phyloP scores from a whole-genome alignment of 2,113 vertebrate species.

The Corythornis vintsioides region DNA sequence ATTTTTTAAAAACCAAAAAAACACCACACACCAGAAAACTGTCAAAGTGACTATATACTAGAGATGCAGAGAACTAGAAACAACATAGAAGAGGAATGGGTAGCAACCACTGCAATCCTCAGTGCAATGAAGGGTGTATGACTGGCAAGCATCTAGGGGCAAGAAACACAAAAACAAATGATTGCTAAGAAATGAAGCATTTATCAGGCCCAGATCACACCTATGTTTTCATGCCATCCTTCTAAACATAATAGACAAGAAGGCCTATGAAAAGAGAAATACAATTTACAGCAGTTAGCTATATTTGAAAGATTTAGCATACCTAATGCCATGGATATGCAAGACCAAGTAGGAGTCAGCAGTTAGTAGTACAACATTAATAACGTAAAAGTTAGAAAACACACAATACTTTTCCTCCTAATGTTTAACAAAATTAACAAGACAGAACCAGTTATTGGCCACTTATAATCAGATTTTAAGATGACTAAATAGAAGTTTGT shows the following conservation, averaged over 20 bases:
- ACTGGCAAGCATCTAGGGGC: not conserved
- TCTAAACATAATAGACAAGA: not conserved
- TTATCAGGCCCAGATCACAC: not conserved
- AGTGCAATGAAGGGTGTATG: not conserved
- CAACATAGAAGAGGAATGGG: not conserved
- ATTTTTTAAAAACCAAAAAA: not conserved
- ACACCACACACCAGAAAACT: not conserved
- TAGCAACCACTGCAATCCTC: not conserved
- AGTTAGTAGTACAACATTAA: not conserved
- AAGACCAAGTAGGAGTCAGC: not conserved
- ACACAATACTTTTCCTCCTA: not conserved
- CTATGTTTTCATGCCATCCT: not conserved
- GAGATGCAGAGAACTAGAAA: not conserved
- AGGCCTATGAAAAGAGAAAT: not conserved
- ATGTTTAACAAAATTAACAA: not conserved
- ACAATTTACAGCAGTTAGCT: not conserved
- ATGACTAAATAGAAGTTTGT: not conserved
- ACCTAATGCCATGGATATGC: not conserved
- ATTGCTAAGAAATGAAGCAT: not conserved
- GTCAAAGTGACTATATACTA: not conserved
- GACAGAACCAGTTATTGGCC: not conserved
- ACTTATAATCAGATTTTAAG: not conserved
- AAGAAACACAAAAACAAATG: not conserved
- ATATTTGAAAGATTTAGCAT: not conserved
- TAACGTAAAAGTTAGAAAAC: not conserved